A percentile compares a stretch with the other conserved stretches of the same genome.
phyloP scores from a whole-genome alignment of 2,113 vertebrate genomes.

The Isichthys henryi region DNA sequence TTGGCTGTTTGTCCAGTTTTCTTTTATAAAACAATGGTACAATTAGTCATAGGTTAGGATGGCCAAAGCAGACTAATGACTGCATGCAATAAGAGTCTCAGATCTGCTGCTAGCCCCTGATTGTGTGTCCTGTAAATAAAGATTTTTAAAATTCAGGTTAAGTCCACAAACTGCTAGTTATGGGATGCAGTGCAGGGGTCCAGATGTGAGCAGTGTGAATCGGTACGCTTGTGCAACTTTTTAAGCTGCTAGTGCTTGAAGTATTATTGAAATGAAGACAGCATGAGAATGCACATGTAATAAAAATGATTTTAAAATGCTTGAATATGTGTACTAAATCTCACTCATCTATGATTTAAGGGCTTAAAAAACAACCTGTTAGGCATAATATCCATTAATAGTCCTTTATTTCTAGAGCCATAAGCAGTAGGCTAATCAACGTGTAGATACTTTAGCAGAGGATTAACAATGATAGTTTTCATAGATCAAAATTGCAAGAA shows the following conservation, averaged over 20 bases:
- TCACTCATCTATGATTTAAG: background rate
- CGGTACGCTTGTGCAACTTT: background rate
- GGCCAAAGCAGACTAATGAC: background rate
- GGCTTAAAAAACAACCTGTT: background rate
- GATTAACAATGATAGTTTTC: conserved; percentile 12
- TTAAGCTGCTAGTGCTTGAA: background rate
- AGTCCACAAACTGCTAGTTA: background rate
- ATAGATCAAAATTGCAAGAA: conserved; percentile 15
- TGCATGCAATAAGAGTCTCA: background rate
- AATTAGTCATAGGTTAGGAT: background rate
- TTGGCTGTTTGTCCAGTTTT: background rate
- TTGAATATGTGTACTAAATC: background rate
- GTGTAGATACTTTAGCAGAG: conserved; percentile 13
- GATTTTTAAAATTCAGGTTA: background rate
- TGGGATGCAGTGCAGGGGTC: background rate
- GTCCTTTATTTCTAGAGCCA: conserved; percentile 54
- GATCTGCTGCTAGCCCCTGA: background rate
- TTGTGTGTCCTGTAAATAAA: background rate
- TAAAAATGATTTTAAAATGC: background rate
- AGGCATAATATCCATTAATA: conserved; percentile 28
- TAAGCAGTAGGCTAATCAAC: conserved; percentile 41
- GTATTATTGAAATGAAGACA: background rate
- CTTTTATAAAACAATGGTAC: background rate
- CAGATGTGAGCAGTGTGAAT: background rate
- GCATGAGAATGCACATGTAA: background rate